A percentile compares a stretch with the other conserved stretches of the same genome.
phyloP scores from a whole-genome alignment of 2,113 vertebrate genomes.

The Sylvietta virens region DNA sequence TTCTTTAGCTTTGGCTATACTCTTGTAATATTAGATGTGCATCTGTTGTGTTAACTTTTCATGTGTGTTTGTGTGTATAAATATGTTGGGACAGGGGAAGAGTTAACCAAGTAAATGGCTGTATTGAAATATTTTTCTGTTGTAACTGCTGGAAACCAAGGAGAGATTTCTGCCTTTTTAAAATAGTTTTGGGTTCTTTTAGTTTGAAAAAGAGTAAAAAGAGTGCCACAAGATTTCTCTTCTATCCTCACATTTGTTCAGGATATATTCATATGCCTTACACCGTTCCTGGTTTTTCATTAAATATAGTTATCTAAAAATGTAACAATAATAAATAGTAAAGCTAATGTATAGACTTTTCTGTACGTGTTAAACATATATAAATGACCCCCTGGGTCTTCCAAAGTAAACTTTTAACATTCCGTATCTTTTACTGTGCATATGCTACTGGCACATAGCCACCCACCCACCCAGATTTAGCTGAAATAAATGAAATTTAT shows the following conservation, averaged over 20 bases:
- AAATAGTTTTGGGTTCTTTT: not conserved
- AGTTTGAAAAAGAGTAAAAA: not conserved
- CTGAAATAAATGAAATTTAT: slow-evolving; percentile 47
- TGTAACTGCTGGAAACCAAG: not conserved
- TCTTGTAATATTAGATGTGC: not conserved
- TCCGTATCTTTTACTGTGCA: slow-evolving; percentile 56
- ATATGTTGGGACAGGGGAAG: not conserved
- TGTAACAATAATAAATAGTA: not conserved
- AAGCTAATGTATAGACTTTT: not conserved
- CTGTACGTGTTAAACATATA: slow-evolving; percentile 11
- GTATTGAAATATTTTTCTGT: not conserved
- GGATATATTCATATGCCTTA: not conserved
- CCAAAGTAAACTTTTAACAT: slow-evolving; percentile 56
- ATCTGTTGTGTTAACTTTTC: not conserved
- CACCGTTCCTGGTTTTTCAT: not conserved
- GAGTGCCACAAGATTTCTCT: not conserved
- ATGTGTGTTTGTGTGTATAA: not conserved
- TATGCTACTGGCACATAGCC: slow-evolving; percentile 57
- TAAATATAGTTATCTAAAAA: not conserved
- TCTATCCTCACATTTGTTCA: not conserved
- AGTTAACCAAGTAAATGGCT: not conserved
- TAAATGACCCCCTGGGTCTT: slow-evolving; percentile 44
- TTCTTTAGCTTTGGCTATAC: not conserved
- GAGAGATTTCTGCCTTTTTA: not conserved
- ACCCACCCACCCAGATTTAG: slow-evolving; percentile 54